Evolutionary conservation across 37 sponge, comb jelly and placozoan genomes (phyloP).

Genomic region (Halichondria panicea): DNA sequence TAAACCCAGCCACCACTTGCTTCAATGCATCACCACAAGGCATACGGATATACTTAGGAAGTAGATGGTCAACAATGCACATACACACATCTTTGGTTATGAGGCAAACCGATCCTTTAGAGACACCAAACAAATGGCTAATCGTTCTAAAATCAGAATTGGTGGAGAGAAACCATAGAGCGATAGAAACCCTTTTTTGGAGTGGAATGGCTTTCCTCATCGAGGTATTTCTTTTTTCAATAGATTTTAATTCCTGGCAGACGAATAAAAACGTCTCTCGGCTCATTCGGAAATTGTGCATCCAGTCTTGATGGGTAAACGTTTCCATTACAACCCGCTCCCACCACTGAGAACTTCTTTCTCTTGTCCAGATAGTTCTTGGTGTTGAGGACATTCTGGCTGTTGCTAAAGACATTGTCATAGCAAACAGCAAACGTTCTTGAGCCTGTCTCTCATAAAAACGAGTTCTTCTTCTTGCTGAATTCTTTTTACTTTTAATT

Average conservation of each 20-base stretch:
- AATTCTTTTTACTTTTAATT: too few species aligned
- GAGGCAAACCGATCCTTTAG: slow-evolving; percentile 27
- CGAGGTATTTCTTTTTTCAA: slow-evolving; percentile 15
- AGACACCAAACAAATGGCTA: slow-evolving; percentile 53
- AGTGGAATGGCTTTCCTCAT: slow-evolving; percentile 13
- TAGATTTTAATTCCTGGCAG: slow-evolving; percentile 17
- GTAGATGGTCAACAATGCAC: slow-evolving; percentile 21
- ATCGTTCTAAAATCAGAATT: slow-evolving; percentile 44
- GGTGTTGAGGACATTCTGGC: not conserved
- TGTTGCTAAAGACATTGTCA: too few species aligned
- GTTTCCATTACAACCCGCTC: slow-evolving; percentile 7
- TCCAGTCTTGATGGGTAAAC: slow-evolving; percentile 23
- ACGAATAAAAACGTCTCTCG: slow-evolving; percentile 1
- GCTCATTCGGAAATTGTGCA: slow-evolving; percentile 27
- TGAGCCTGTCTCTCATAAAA: too few species aligned
- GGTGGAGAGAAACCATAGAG: slow-evolving; percentile 46
- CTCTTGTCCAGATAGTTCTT: slow-evolving; percentile 5
- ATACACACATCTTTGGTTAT: slow-evolving; percentile 45
- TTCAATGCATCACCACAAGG: slow-evolving; percentile 35
- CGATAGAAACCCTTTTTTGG: slow-evolving; percentile 15
- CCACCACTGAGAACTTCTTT: slow-evolving; percentile 30
- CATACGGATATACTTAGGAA: slow-evolving; percentile 32
- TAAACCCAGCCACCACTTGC: slow-evolving; percentile 31
- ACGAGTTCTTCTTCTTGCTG: too few species aligned
- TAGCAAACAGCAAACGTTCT: too few species aligned